Percentiles rank a stretch among this genome's conserved stretches.
phyloP scores from a whole-genome alignment of 2,888 invertebrate species.

The Xylota sylvarum region DNA sequence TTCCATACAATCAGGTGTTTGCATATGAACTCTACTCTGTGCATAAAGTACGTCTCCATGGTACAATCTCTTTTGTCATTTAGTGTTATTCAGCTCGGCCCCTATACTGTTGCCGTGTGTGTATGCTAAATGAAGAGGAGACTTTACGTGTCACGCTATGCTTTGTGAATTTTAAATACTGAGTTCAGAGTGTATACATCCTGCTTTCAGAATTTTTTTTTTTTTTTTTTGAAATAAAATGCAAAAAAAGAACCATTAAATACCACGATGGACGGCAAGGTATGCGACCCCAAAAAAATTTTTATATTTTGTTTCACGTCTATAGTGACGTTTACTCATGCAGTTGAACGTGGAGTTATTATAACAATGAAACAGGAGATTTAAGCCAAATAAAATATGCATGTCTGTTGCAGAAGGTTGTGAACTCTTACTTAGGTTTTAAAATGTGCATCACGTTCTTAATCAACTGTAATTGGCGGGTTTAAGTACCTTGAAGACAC shows the following conservation, averaged over 20 bases:
- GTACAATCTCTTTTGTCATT: conserved; percentile 73
- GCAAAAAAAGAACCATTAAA: conserved; percentile 1
- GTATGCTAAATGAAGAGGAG: conserved; percentile 57
- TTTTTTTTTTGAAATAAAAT: not conserved
- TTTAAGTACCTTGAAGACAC: not conserved
- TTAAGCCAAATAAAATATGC: not conserved
- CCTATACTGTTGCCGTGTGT: conserved; percentile 6
- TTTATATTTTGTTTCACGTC: conserved; percentile 27
- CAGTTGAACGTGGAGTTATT: conserved; percentile 8
- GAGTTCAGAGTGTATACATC: conserved; percentile 54
- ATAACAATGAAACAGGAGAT: not conserved
- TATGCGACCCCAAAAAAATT: conserved; percentile 61
- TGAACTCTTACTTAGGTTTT: not conserved
- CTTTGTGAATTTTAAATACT: conserved; percentile 72
- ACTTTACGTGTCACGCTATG: conserved; percentile 72
- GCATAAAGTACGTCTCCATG: conserved; percentile 59
- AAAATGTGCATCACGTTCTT: not conserved
- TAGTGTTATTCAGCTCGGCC: conserved; percentile 42
- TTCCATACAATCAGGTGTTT: conserved; percentile 69
- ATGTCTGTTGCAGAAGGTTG: not conserved
- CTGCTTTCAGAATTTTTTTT: conserved; percentile 22
- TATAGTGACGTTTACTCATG: conserved; percentile 42
- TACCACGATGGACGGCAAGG: conserved; percentile 23
- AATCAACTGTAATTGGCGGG: not conserved
- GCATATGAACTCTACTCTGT: conserved; percentile 64